Percentiles rank a stretch among this genome's conserved stretches.
These are phyloP conservation scores for Siniperca knerii DNA, from an alignment of 2,113 vertebrate species.

Conservation along the genomic window DNA sequence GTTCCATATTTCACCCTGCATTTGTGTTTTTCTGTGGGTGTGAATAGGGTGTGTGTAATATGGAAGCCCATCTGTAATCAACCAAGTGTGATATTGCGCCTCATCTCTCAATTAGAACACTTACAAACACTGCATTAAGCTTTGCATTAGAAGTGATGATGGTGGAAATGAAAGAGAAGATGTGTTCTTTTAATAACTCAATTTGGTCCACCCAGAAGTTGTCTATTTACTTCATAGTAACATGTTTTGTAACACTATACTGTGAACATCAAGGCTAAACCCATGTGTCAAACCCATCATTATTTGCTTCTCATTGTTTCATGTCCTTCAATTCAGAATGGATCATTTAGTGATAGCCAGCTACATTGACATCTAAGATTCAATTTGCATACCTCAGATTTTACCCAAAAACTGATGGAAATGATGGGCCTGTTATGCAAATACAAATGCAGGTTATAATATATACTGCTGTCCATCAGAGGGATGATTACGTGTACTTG, in stretches of 20 bases:
- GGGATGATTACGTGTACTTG: conserved; percentile 19
- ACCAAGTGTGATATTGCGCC: conserved; percentile 77
- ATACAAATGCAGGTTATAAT: not conserved
- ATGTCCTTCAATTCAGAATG: not conserved
- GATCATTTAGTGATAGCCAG: conserved; percentile 6
- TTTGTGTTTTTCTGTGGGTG: conserved; percentile 47
- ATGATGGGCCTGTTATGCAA: conserved; percentile 28
- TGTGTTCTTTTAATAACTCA: conserved; percentile 50
- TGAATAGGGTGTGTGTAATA: conserved; percentile 47
- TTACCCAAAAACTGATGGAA: conserved; percentile 5
- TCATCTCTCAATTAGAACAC: conserved; percentile 79
- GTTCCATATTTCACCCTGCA: conserved; percentile 23
- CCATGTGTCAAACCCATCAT: not conserved
- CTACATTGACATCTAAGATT: conserved; percentile 8
- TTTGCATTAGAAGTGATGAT: conserved; percentile 39
- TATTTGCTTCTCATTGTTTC: not conserved
- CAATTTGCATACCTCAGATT: conserved; percentile 1
- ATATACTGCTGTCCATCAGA: conserved; percentile 12
- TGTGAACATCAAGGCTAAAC: not conserved
- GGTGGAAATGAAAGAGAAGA: conserved; percentile 32
- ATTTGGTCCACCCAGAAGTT: conserved; percentile 32
- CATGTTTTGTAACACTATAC: not conserved
- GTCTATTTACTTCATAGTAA: conserved; percentile 31
- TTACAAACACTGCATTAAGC: conserved; percentile 47
- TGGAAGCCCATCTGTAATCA: conserved; percentile 75